Evolutionary conservation across 2,113 vertebrate genomes (phyloP).

Genomic region (Turdus rufiventris): DNA sequence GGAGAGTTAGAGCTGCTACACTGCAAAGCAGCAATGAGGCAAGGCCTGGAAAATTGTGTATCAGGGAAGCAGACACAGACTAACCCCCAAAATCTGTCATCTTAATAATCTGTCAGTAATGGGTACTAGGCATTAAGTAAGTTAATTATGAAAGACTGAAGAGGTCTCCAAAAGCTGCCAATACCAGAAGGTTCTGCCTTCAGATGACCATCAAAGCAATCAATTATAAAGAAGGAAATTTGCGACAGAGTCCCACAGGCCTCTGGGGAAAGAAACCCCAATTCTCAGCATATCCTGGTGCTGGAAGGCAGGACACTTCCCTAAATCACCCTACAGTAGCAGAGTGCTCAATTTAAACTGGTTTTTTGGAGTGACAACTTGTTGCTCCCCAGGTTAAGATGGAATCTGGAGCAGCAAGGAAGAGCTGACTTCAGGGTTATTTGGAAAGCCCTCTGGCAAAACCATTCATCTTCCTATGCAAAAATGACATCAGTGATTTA

Average conservation of each 20-base stretch:
- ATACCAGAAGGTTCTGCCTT: rapidly evolving
- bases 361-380: neutral
- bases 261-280: neutral
- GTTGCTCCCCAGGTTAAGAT: rapidly evolving
- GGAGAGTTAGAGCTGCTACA: neutral
- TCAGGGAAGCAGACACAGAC: neutral
- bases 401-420: neutral
- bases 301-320: too few relatives aligned
- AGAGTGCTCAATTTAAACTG: rapidly evolving
- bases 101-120: neutral
- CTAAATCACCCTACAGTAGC: neutral
- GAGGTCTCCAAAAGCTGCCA: neutral
- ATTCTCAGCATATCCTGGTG: rapidly evolving
- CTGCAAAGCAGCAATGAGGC: neutral
- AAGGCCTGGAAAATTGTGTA: rapidly evolving
- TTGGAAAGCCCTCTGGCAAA: neutral
- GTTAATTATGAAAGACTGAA: neutral
- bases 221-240: neutral
- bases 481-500: neutral
- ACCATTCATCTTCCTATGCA: neutral
- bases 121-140: rapidly evolving
- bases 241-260: neutral
- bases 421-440: neutral
- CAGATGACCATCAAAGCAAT: rapidly evolving
- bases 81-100: rapidly evolving